Conservation (phyloP, 1,140 invertebrate species). For the Nebria ingens region DNA sequence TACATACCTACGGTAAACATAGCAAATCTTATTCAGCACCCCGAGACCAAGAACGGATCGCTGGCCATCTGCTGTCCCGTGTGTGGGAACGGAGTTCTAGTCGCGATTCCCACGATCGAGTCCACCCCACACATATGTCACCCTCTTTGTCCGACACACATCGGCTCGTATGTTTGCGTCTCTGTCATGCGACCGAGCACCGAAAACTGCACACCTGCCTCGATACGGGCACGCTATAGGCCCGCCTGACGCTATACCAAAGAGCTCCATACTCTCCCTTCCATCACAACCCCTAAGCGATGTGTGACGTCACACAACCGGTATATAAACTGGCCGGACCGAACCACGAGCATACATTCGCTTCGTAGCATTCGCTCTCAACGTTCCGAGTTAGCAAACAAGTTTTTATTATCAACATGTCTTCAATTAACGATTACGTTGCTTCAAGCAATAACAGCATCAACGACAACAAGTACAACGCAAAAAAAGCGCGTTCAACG, state of each 20-base stretch:
- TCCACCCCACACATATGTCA: constrained; percentile 25
- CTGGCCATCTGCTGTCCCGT: constrained; percentile 31
- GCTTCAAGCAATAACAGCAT: constrained; percentile 29
- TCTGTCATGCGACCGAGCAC: constrained; percentile 19
- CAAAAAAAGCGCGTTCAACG: constrained; percentile 29
- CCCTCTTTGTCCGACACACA: constrained; percentile 20
- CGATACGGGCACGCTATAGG: constrained; percentile 28
- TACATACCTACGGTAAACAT: constrained; percentile 1
- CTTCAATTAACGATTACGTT: constrained; percentile 27
- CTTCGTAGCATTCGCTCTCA: constrained; percentile 15
- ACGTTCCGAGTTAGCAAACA: neutral
- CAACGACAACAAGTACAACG: constrained; percentile 33
- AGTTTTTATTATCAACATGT: constrained; percentile 23
- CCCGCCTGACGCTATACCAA: constrained; percentile 18
- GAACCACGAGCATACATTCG: constrained; percentile 21
- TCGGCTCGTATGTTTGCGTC: constrained; percentile 14
- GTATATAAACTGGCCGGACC: constrained; percentile 22
- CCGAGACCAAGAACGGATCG: constrained; percentile 21
- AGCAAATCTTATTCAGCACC: constrained; percentile 17
- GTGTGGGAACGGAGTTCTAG: constrained; percentile 31
- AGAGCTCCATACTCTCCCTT: constrained; percentile 20
- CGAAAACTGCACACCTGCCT: constrained; percentile 33
- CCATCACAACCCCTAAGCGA: constrained; percentile 26
- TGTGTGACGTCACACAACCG: constrained; percentile 24
- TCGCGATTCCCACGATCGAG: constrained; percentile 32